These are phyloP conservation scores for Mactra quadrangularis DNA, from an alignment of 1,140 invertebrate species.

Conservation along the genomic window DNA sequence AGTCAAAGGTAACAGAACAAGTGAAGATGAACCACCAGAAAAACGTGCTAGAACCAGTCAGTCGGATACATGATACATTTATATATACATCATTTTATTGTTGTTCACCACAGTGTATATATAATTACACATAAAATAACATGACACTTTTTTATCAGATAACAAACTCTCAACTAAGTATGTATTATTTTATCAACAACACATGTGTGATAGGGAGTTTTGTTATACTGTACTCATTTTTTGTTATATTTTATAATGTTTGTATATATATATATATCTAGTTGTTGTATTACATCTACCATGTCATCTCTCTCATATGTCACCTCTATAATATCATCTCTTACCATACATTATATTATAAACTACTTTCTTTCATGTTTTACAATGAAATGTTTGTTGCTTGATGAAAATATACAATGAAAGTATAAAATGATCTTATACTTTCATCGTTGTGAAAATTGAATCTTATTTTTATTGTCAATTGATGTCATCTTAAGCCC, in stretches of 20 bases:
- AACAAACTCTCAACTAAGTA: neutral
- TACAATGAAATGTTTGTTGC: too few relatives aligned
- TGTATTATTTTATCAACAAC: neutral
- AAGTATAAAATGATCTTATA: too few relatives aligned
- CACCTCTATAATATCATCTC: too few relatives aligned
- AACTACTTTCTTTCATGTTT: too few relatives aligned
- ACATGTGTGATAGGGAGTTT: too few relatives aligned
- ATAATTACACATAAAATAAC: neutral
- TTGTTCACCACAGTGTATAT: neutral
- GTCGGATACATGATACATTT: slow-evolving; percentile 18
- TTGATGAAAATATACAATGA: too few relatives aligned
- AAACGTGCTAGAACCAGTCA: slow-evolving; percentile 63
- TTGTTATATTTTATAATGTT: neutral
- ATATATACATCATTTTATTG: neutral
- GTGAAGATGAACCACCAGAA: slow-evolving; percentile 64
- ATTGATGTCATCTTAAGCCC: too few relatives aligned
- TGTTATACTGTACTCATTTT: neutral
- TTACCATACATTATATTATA: too few relatives aligned
- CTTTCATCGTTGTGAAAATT: too few relatives aligned
- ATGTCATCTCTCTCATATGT: too few relatives aligned
- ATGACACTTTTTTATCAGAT: neutral
- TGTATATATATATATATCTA: neutral
- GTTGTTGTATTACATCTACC: too few relatives aligned
- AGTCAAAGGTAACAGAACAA: slow-evolving; percentile 18
- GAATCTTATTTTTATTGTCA: too few relatives aligned